These are phyloP conservation scores for Leucoma salicis DNA, from an alignment of 2,888 invertebrate genomes.

Conservation along the genomic window DNA sequence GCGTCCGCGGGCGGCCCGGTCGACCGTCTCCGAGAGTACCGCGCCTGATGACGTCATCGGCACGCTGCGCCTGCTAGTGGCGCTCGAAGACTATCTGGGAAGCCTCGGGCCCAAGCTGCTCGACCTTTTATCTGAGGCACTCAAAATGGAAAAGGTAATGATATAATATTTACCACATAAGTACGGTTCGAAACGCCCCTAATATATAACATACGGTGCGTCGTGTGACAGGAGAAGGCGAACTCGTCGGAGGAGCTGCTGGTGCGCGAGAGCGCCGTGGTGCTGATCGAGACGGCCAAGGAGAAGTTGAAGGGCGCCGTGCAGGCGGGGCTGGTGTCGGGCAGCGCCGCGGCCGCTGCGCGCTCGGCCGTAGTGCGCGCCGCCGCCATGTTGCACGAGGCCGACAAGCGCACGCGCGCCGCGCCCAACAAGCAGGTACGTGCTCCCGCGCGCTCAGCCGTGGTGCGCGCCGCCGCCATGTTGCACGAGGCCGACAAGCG, in stretches of 20 bases:
- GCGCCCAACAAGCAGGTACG: too few relatives aligned
- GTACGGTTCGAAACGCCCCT: too few relatives aligned
- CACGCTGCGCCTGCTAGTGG: slow-evolving; percentile 88
- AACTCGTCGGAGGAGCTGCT: slow-evolving; percentile 90
- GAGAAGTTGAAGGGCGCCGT: slow-evolving; percentile 92
- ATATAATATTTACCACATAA: too few relatives aligned
- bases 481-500: too few relatives aligned
- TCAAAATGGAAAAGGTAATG: slow-evolving; percentile 87
- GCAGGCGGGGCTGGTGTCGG: slow-evolving; percentile 85
- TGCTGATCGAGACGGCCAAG: slow-evolving; percentile 91
- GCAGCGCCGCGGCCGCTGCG: slow-evolving; percentile 86
- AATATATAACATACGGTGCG: too few relatives aligned
- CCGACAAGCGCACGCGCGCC: slow-evolving; percentile 60
- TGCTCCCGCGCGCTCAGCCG: too few relatives aligned
- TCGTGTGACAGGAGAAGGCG: slow-evolving; percentile 70
- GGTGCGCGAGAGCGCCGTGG: slow-evolving; percentile 87
- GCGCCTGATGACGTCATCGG: slow-evolving; percentile 83
- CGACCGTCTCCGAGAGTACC: slow-evolving; percentile 34
- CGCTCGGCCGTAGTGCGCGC: slow-evolving; percentile 89
- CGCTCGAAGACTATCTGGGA: slow-evolving; percentile 92
- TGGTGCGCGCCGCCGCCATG: too few relatives aligned
- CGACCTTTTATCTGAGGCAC: slow-evolving; percentile 88
- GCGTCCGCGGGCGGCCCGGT: slow-evolving; percentile 19
- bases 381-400: slow-evolving; percentile 87
- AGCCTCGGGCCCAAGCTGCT: slow-evolving; percentile 91